Evolutionary conservation across 2,113 vertebrate species (phyloP), one percentile per base, ranked within the genome.

Genomic region (Sturnus vulgaris): DNA sequence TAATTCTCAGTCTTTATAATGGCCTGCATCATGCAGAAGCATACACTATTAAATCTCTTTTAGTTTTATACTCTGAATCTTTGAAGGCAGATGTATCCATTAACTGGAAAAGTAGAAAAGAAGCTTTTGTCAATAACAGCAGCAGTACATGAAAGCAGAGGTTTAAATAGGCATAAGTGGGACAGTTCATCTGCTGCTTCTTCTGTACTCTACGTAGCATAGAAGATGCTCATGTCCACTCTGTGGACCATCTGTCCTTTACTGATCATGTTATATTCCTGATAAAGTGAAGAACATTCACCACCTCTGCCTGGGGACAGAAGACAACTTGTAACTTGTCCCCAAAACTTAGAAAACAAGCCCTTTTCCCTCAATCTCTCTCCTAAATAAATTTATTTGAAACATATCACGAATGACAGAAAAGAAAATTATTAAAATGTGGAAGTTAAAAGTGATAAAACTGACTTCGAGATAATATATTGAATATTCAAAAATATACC

Each of bases 21-120:
- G 61, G 44, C 13, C 33, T 84, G 37, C 86, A 64, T 66, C 86
- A 53, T 76, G 73, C 28, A 82, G 57, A 88, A 87, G 37, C 20
- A 64, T 27, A 63, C 44, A 65, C 11, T 60, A 46, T 78, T 49
- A 72, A 91, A 79, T 88, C 53, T 60, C 31, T 82, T 78, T 85
- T 49, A 53, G 80, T 76, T 92, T 92, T 91, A 68, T 78, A 24
- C 24, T 57, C 24, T 49, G n/a, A 93, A 84, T 73, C 60, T 93
- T 88, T 93, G 88, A 91, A 82, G 66, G 68, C 79, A 90, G 47
- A 60, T 83, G 42, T 90, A 91, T 92, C 90, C 56, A 90, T 86
- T 87, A 91, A 64, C 65, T 64, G 44, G n/a, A 91, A 91, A 92
- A 56, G 37, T 7, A 93, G 86, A 89, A 93, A 65, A 89, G 59